These are phyloP conservation scores for Lysandra coridon DNA, from an alignment of 2,888 invertebrate species.

Conservation along the genomic window DNA sequence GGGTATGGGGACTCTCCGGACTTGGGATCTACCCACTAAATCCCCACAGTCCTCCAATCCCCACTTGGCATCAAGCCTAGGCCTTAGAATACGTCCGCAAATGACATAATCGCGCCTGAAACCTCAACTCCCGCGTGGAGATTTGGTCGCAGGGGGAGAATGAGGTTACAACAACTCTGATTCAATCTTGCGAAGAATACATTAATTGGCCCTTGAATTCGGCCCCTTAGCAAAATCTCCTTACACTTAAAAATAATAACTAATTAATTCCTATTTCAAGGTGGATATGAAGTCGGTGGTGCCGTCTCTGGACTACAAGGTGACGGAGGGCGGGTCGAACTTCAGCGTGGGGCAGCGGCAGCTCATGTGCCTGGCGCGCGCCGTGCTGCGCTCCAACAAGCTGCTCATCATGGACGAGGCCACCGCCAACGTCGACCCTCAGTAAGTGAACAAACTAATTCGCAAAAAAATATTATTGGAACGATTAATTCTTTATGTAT, in stretches of 20 bases:
- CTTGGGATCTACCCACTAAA: too few relatives aligned
- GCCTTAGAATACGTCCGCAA: too few relatives aligned
- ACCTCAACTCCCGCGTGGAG: too few relatives aligned
- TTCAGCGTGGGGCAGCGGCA: conserved; percentile 96
- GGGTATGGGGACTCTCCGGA: too few relatives aligned
- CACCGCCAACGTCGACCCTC: conserved; percentile 95
- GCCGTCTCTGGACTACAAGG: conserved; percentile 83
- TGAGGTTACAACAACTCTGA: too few relatives aligned
- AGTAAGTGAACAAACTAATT: conserved; percentile 58
- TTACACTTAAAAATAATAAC: not conserved
- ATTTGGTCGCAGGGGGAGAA: too few relatives aligned
- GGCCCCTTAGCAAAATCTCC: too few relatives aligned
- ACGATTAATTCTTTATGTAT: not conserved
- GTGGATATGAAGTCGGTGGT: conserved; percentile 87
- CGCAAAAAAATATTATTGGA: not conserved
- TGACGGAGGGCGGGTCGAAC: conserved; percentile 87
- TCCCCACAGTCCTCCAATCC: too few relatives aligned
- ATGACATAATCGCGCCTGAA: too few relatives aligned
- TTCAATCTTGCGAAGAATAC: too few relatives aligned
- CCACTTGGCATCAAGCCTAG: too few relatives aligned
- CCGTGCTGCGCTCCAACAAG: conserved; percentile 90
- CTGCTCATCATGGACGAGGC: conserved; percentile 94
- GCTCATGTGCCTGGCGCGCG: conserved; percentile 92
- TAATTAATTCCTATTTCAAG: conserved; percentile 54
- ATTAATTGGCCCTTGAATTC: too few relatives aligned